A percentile compares a stretch with the other conserved stretches of the same genome.
These are phyloP conservation scores for Gambusia affinis DNA, from an alignment of 2,113 vertebrate species.

Conservation along the genomic window DNA sequence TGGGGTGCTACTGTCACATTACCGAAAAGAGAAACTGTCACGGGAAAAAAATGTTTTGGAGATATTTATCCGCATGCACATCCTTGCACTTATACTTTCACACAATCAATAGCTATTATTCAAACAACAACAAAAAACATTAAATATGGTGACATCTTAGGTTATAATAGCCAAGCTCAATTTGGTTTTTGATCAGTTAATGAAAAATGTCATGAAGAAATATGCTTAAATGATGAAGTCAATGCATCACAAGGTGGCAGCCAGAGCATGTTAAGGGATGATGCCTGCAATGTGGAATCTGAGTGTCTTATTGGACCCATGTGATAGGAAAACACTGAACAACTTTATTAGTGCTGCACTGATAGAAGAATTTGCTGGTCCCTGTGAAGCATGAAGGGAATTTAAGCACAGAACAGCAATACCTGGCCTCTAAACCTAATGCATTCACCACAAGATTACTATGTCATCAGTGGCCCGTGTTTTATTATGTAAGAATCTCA, in stretches of 20 bases:
- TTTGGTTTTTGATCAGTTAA: conserved; percentile 12
- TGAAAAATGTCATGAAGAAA: conserved; percentile 10
- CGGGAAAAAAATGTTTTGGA: background rate
- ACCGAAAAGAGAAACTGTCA: background rate
- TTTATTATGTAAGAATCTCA: conserved; percentile 57
- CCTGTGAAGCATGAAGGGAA: conserved; percentile 8
- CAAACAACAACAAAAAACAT: background rate
- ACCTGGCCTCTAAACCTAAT: conserved; percentile 38
- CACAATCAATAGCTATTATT: background rate
- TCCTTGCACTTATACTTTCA: background rate
- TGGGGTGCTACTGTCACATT: background rate
- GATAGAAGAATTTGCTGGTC: conserved; percentile 8
- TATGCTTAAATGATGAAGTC: conserved; percentile 11
- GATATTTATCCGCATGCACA: background rate
- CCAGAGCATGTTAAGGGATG: conserved; percentile 38
- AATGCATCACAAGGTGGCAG: conserved; percentile 25
- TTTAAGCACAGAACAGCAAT: conserved; percentile 28
- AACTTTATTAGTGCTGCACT: conserved; percentile 25
- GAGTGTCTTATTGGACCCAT: conserved; percentile 39
- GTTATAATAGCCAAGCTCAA: conserved; percentile 1
- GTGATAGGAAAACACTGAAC: conserved; percentile 11
- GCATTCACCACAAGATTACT: conserved; percentile 29
- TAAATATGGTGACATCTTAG: background rate
- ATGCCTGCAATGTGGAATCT: conserved; percentile 32
- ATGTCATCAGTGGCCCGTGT: conserved; percentile 44